These are phyloP conservation scores for Cerceris ruficornis DNA, from an alignment of 2,888 invertebrate genomes.

Conservation along the genomic window DNA sequence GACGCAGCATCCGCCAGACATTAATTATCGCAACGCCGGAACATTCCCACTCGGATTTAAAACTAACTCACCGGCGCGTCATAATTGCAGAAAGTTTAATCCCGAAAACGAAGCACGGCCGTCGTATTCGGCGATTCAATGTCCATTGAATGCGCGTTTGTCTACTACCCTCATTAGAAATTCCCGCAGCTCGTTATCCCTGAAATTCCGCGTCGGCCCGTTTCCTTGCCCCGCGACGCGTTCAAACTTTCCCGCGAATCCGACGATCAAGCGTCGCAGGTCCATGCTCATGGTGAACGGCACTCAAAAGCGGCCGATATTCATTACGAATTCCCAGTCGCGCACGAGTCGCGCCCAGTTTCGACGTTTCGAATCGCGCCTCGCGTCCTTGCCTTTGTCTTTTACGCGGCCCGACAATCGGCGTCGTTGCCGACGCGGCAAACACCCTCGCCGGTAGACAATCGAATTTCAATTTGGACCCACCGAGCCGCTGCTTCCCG, in stretches of 20 bases:
- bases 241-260: conserved; percentile 40
- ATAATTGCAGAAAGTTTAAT: conserved; percentile 49
- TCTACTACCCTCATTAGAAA: conserved; percentile 52
- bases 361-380: conserved; percentile 48
- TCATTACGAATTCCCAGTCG: conserved; percentile 64
- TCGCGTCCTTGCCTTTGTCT: conserved; percentile 50
- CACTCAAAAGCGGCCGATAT: conserved; percentile 31
- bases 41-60: not conserved
- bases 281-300: not conserved
- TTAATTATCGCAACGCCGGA: not conserved
- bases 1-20: not conserved
- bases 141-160: conserved; percentile 26
- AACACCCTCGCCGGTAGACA: conserved; percentile 73
- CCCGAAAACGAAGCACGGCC: conserved; percentile 22
- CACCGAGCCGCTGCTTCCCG: conserved; percentile 74
- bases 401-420: conserved; percentile 22
- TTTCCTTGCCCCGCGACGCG: conserved; percentile 24
- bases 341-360: conserved; percentile 41
- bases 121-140: conserved; percentile 43
- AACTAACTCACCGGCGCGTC: conserved; percentile 2
- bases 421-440: conserved; percentile 38
- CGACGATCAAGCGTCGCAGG: conserved; percentile 3
- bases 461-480: conserved; percentile 80
- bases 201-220: conserved; percentile 31
- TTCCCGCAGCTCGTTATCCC: conserved; percentile 55